phyloP scores from a whole-genome alignment of 2,797 vertebrate genomes.

The Notamacropus eugenii region DNA sequence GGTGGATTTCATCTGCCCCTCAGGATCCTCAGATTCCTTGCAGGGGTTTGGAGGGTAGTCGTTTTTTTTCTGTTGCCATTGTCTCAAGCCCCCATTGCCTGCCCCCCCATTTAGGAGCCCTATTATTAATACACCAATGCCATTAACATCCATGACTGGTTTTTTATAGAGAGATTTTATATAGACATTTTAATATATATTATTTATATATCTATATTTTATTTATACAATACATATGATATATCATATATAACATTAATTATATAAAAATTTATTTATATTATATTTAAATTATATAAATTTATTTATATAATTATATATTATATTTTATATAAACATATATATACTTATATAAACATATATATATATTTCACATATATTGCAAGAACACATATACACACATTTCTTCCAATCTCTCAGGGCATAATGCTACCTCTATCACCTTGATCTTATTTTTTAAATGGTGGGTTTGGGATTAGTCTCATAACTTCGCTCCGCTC shows the following conservation, averaged over 20 bases:
- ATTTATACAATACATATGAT: no score
- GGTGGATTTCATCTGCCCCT: background rate
- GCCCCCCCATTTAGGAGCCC: background rate
- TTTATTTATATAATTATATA: no score
- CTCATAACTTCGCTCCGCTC: background rate
- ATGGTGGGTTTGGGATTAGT: background rate
- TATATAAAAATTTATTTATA: no score
- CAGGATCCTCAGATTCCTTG: background rate
- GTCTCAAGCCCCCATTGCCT: background rate
- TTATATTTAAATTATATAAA: no score
- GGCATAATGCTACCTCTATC: background rate
- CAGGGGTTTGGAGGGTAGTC: background rate
- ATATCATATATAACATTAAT: no score
- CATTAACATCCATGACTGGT: background rate
- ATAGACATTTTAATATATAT: no score
- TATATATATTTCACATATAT: background rate
- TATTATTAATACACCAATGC: background rate
- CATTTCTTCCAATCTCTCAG: background rate
- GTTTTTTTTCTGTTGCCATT: background rate
- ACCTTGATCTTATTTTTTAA: background rate
- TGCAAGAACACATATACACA: background rate
- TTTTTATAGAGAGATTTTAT: background rate
- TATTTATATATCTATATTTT: background rate
- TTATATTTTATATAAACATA: no score
- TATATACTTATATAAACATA: no score